A percentile compares a stretch with the other conserved stretches of the same genome.
phyloP scores from a whole-genome alignment of 2,797 vertebrate genomes.

The Enteromius viviparus region DNA sequence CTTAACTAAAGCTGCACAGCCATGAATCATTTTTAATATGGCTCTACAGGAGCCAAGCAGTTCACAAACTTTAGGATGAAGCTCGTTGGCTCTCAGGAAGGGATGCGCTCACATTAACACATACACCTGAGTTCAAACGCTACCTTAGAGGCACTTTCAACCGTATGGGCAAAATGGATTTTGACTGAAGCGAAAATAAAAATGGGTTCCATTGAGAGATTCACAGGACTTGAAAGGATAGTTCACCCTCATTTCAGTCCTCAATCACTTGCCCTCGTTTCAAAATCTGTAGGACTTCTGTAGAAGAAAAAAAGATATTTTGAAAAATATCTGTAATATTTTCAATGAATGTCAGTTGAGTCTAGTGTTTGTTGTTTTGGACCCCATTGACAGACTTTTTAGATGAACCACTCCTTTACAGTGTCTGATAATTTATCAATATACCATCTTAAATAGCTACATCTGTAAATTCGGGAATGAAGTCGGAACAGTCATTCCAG shows the following conservation, averaged over 20 bases:
- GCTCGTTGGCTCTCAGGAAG: background rate
- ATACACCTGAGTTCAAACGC: conserved; percentile 4
- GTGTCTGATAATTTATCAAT: background rate
- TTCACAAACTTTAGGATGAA: conserved; percentile 21
- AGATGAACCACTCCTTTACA: background rate
- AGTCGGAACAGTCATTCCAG: background rate
- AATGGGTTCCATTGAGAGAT: background rate
- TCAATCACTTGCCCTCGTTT: background rate
- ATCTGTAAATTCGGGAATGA: background rate
- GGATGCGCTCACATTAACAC: conserved; percentile 27
- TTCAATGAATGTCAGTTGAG: background rate
- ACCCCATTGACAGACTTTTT: background rate
- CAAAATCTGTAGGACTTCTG: background rate
- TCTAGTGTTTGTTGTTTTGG: background rate
- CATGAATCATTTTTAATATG: conserved; percentile 48
- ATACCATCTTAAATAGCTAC: background rate
- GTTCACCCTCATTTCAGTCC: background rate
- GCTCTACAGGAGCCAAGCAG: conserved; percentile 10
- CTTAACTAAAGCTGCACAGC: conserved; percentile 25
- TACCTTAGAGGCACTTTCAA: conserved; percentile 13
- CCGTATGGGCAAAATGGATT: background rate
- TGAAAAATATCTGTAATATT: background rate
- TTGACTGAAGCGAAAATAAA: conserved; percentile 4
- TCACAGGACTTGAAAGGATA: background rate
- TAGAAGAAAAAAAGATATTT: background rate